Evolutionary conservation across 2,113 vertebrate genomes (phyloP), one percentile per base, ranked within the genome.

Genomic region (Nycticebus coucang): DNA sequence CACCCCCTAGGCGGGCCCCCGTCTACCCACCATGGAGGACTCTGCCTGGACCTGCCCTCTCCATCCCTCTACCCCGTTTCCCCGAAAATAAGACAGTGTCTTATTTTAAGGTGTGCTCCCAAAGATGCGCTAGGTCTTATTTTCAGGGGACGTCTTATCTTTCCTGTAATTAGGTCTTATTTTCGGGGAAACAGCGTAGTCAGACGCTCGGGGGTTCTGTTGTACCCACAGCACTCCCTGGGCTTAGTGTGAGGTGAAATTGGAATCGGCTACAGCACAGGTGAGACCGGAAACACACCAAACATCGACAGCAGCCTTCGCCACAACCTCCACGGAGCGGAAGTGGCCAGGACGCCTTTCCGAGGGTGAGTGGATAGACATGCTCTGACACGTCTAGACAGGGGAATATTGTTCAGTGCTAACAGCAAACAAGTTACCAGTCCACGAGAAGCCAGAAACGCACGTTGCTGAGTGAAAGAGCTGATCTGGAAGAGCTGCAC

Each of bases 231-330:
- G 4, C 9, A 1, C 13, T 26, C 26, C 53, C 37, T 9, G 50
- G 80, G 22, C 35, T 22, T 22, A 30, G 59, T 0, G 4, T 28
- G 60, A 83, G 50, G 79, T 9, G 2, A 33, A 30, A 2, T 2
- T 33, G 45, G 17, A 60, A 22, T 18, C 24, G 18, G 7, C 5
- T 2, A 3, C 19, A 13, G 26, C 45, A 18, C 59, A 77, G 71
- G 55, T 57, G 10, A 30, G 22, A 1, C 15, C 0, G 33, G 18
- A 19, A 50, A 22, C 2, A 2, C 37, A 1, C 35, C 10, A 7
- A 8, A 14, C 1, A 15, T 53, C 5, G 26, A 9, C 2, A 30
- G 74, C 45, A 53, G 45, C 26, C 0, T 50, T 7, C 9, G 50
- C 26, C 15, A 30, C 0, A 9, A 53, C 26, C 41, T 4, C 74